Evolutionary conservation across 1,140 invertebrate genomes (phyloP).

Genomic region (Calephelis virginiensis): DNA sequence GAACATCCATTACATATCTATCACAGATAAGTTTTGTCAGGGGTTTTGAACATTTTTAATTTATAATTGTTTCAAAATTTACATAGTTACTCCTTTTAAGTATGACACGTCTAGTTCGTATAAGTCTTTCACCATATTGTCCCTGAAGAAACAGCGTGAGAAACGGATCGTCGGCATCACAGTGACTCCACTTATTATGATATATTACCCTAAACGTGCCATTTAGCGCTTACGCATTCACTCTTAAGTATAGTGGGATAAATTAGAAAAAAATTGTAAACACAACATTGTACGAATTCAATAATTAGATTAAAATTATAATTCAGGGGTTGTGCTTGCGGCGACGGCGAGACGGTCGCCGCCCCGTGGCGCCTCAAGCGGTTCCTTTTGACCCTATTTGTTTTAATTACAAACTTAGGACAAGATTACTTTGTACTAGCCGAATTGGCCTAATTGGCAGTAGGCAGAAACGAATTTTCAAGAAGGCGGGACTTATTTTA

Average conservation of each 20-base stretch:
- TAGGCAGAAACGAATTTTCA: conserved; percentile 41
- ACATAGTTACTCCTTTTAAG: too few species aligned
- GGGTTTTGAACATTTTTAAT: too few species aligned
- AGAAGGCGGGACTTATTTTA: conserved; percentile 19
- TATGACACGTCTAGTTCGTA: background rate
- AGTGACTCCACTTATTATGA: conserved; percentile 68
- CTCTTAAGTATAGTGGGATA: conserved; percentile 71
- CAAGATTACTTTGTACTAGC: conserved; percentile 64
- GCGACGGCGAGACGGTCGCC: conserved; percentile 67
- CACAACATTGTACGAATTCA: conserved; percentile 77
- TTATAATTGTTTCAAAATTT: too few species aligned
- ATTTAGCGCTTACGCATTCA: conserved; percentile 75
- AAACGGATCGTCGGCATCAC: conserved; percentile 52
- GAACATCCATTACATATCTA: too few species aligned
- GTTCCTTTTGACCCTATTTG: conserved; percentile 73
- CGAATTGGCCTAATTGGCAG: conserved; percentile 69
- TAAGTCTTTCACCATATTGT: conserved; percentile 20
- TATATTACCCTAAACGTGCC: conserved; percentile 75
- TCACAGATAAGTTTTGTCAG: too few species aligned
- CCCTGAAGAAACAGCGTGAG: conserved; percentile 50
- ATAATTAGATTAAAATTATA: conserved; percentile 78
- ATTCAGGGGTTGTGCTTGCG: conserved; percentile 63
- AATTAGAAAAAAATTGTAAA: conserved; percentile 78
- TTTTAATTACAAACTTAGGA: conserved; percentile 75
- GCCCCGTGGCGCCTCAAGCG: conserved; percentile 70